Evolutionary conservation across 2,113 vertebrate genomes (phyloP).

Genomic region (Lathamus discolor): DNA sequence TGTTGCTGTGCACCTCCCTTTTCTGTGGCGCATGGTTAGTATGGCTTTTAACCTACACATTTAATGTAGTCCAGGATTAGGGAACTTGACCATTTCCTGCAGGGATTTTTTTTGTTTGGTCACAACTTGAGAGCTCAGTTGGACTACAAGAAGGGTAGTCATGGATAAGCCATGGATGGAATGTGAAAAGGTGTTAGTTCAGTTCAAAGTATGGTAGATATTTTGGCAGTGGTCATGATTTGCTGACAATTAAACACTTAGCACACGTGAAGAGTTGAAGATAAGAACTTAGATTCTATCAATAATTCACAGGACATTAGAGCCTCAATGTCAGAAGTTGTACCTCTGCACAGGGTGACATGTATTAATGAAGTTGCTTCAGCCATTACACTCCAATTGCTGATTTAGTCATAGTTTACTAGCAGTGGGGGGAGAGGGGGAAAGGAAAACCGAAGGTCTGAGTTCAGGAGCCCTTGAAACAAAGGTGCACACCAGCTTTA

Average conservation of each 20-base stretch:
- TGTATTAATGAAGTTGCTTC: conserved; percentile 5
- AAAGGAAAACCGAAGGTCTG: neutral
- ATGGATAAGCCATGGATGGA: neutral
- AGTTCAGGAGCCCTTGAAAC: neutral
- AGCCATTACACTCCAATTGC: conserved; percentile 22
- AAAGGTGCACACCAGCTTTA: neutral
- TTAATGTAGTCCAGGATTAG: neutral
- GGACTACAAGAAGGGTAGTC: neutral
- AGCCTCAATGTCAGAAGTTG: conserved; percentile 10
- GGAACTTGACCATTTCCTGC: neutral
- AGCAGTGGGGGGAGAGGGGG: neutral
- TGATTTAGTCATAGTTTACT: conserved; percentile 38
- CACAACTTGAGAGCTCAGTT: neutral
- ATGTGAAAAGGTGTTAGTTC: accelerated
- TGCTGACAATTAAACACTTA: neutral
- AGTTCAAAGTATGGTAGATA: neutral
- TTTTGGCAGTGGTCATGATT: neutral
- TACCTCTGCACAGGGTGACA: neutral
- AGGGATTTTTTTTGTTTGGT: neutral
- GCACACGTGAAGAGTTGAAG: neutral
- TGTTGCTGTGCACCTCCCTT: neutral
- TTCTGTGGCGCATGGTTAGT: neutral
- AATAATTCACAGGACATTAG: neutral
- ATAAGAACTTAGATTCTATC: neutral
- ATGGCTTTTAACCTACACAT: neutral